Evolutionary conservation across 2,888 invertebrate genomes (phyloP).

Genomic region (Phortica okadai): DNA sequence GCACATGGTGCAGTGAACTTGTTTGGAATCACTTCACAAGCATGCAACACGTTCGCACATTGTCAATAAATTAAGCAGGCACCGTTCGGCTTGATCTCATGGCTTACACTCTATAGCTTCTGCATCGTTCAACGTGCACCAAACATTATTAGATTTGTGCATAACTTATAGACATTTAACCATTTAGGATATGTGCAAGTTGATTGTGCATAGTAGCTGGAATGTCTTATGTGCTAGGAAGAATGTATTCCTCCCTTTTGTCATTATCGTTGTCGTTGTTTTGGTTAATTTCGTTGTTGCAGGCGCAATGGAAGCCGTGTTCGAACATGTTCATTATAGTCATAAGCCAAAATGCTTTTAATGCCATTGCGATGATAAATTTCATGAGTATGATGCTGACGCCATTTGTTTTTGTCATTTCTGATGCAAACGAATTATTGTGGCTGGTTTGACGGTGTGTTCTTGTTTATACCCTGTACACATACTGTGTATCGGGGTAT

Average conservation of each 20-base stretch:
- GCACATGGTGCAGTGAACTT: conserved; percentile 5
- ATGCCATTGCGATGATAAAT: not conserved
- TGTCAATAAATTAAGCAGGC: not conserved
- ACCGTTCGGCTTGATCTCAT: not conserved
- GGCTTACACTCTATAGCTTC: not conserved
- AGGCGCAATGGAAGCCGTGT: not conserved
- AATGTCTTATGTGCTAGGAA: not conserved
- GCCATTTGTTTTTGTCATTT: not conserved
- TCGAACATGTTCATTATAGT: not conserved
- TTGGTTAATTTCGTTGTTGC: not conserved
- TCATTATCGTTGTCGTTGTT: too few species aligned
- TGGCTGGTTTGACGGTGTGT: not conserved
- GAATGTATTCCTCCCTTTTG: not conserved
- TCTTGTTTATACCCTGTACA: too few species aligned
- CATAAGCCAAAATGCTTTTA: too few species aligned
- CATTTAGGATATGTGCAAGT: not conserved
- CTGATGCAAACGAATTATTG: not conserved
- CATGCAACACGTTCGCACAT: conserved; percentile 12
- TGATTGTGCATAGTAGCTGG: not conserved
- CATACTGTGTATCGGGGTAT: too few species aligned
- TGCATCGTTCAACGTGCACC: not conserved
- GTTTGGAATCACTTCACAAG: conserved; percentile 8
- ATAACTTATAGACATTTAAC: conserved; percentile 12
- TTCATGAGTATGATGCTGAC: not conserved
- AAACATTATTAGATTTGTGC: conserved; percentile 16